A percentile compares a stretch with the other conserved stretches of the same genome.
Conservation (phyloP, 2,113 vertebrate genomes). For the Muntiacus reevesi region DNA sequence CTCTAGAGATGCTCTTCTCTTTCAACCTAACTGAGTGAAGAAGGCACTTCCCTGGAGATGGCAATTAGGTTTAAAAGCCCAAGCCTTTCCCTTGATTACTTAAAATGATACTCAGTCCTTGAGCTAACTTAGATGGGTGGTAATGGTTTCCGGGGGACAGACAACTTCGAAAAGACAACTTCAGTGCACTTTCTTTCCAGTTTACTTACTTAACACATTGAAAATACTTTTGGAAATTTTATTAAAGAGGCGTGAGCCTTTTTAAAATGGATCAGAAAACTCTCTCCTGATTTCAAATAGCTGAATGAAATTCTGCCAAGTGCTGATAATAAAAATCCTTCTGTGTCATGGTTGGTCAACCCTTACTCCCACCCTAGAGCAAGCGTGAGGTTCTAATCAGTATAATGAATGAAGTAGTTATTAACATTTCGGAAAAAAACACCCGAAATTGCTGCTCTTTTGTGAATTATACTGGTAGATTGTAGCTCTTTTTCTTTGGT, state of each 20-base stretch:
- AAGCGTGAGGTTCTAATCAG: constrained; percentile 55
- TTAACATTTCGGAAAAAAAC: constrained; percentile 19
- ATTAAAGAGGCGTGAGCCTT: constrained; percentile 48
- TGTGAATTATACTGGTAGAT: constrained; percentile 18
- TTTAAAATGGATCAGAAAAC: constrained; percentile 5
- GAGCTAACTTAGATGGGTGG: constrained; percentile 59
- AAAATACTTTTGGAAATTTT: constrained; percentile 32
- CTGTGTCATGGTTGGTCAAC: constrained; percentile 40
- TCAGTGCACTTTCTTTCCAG: constrained; percentile 1
- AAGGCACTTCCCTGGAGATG: constrained; percentile 59
- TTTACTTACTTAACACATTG: constrained; percentile 45
- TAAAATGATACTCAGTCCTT: constrained; percentile 60
- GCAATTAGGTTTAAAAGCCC: constrained; percentile 65
- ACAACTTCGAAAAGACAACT: constrained; percentile 35
- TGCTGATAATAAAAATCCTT: constrained; percentile 28
- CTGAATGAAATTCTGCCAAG: constrained; percentile 49
- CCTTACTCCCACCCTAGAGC: constrained; percentile 30
- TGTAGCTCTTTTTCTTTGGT: constrained; percentile 31
- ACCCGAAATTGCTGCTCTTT: neutral
- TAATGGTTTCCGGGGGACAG: constrained; percentile 47
- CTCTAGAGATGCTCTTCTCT: constrained; percentile 32
- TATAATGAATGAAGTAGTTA: constrained; percentile 53
- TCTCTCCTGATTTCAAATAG: constrained; percentile 48
- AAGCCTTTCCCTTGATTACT: constrained; percentile 53
- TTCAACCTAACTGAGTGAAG: constrained; percentile 46